Base-by-base conservation (phyloP, 2,113 vertebrate genomes). In the Boleophthalmus pectinirostris region DNA sequence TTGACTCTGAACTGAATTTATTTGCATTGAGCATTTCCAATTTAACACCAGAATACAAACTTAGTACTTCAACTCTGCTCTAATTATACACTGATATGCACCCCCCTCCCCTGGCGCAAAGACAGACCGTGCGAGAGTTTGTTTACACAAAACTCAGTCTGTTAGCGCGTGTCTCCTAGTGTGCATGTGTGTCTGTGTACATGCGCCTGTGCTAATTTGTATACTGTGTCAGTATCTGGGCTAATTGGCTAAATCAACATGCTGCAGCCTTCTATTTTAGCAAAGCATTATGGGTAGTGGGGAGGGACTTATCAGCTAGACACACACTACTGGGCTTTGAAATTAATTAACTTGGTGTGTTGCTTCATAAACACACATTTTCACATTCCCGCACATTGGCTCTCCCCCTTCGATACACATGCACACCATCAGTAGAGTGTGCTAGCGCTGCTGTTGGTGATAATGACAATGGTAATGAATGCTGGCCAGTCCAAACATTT, bases 51-150 rank as follows among this genome's bases (percentile, higher is more conserved):
- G 82, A 91, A 90, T 88, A 88, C 85, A 91, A 93, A 93, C 86
- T 87, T 89, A 88, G 85, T 88, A 79, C 79, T 89, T 93, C 90
- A 92, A 88, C 88, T 90, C 88, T 85, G 82, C 85, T 90, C 88
- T 92, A 93, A 93, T 94, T 93, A 92, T 93, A 85, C 90, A 92
- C 90, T 90, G 90, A 90, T 92, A 92, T 91, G 91, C 90, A 91
- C 90, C 84, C 79, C 79, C 58, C 85, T 91, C 91, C 90, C 91
- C 79, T 89, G 91, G 90, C 89, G 89, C 92, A 92, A 85, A 87
- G 82, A 91, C 86, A 91, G 88, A 86, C 88, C 90, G 87, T 86
- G 78, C 82, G 81, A 85, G 85, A 90, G 85, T 90, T 90, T 92
- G 85, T 92, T 89, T 92, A 89, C 84, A 86, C 78, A 88, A 72